Conservation (phyloP, 23 tunicate species). For the Phallusia fumigata region DNA sequence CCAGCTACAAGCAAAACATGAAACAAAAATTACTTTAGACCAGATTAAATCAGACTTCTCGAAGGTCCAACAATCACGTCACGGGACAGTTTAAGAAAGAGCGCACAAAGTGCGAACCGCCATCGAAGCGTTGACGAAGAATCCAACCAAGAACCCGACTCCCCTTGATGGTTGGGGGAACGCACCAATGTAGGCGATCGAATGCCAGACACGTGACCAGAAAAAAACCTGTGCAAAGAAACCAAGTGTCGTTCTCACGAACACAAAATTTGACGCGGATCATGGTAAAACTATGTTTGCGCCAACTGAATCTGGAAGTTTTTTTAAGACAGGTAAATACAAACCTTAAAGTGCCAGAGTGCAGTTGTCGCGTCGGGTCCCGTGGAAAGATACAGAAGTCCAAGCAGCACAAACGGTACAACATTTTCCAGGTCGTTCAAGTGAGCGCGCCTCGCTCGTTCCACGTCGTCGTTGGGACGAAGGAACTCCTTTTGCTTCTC, state of each 20-base stretch:
- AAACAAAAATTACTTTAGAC: too few species aligned
- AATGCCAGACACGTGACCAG: conserved; percentile 28
- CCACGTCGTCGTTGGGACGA: conserved; percentile 34
- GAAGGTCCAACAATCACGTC: too few species aligned
- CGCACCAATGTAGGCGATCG: conserved; percentile 31
- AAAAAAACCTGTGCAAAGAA: conserved; percentile 17
- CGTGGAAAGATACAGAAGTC: conserved; percentile 43
- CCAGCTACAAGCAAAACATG: too few species aligned
- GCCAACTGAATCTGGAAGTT: too few species aligned
- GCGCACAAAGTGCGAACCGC: not conserved
- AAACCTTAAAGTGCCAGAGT: conserved; percentile 67
- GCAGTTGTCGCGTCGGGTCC: conserved; percentile 62
- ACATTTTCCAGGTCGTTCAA: conserved; percentile 86
- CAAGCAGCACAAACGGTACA: conserved; percentile 73
- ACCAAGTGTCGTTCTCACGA: not conserved
- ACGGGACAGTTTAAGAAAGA: not conserved
- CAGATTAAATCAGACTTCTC: too few species aligned
- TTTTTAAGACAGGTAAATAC: not conserved
- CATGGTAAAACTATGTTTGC: too few species aligned
- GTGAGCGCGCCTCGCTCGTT: conserved; percentile 74
- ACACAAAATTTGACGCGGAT: too few species aligned
- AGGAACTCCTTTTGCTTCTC: conserved; percentile 52
- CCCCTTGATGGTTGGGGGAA: conserved; percentile 34
- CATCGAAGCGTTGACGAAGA: not conserved
- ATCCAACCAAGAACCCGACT: conserved; percentile 17